Evolutionary conservation across 2,888 invertebrate species (phyloP), one percentile per base, ranked within the genome.

Genomic region (Heteropelma amictum): DNA sequence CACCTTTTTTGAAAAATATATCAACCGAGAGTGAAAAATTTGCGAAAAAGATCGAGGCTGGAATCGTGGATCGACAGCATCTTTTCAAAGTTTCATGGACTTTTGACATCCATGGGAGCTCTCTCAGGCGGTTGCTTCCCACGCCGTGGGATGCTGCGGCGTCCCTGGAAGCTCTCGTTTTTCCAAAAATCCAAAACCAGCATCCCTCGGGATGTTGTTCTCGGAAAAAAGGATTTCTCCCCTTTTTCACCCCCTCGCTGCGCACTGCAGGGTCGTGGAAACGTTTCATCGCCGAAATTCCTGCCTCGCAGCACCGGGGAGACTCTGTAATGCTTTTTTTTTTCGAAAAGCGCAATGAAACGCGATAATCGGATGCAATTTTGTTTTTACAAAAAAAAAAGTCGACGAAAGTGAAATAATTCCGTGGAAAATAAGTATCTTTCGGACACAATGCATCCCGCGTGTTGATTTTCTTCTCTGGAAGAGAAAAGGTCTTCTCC

Each of bases 161-260:
- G 30, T 58, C 58, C 30, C 28, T 54, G 42, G 49, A 26, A 58
- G 28, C 42, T 26, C 42, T 6, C n/a, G 42, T 49, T 61, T 19
- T 26, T 30, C 35, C 30, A 26, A 70, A 60, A 54, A 58, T 40
- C 49, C 19, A 17, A 5, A 47, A 65, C 17, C 40, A 23, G 33
- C 19, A 40, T 64, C 35, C 47, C 69, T 38, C 67, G 72, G 47
- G 72, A 58, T 14, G 30, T 60, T 70, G 17, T 82, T 81, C 80
- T 77, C 69, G 74, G 80, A 81, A 81, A 80, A n/a, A 77, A 76
- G 79, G 81, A 81, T 80, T 81, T 78, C 76, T 51, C 70, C 60
- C 69, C 19, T 33, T 64, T 21, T 42, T 53, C 60, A 45, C 35
- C 33, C 53, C 10, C 14, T 17, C 49, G 14, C 19, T 12, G 10